A percentile compares a stretch with the other conserved stretches of the same genome.
phyloP scores from a whole-genome alignment of 2,113 vertebrate genomes.

The Cyanocitta stelleri region DNA sequence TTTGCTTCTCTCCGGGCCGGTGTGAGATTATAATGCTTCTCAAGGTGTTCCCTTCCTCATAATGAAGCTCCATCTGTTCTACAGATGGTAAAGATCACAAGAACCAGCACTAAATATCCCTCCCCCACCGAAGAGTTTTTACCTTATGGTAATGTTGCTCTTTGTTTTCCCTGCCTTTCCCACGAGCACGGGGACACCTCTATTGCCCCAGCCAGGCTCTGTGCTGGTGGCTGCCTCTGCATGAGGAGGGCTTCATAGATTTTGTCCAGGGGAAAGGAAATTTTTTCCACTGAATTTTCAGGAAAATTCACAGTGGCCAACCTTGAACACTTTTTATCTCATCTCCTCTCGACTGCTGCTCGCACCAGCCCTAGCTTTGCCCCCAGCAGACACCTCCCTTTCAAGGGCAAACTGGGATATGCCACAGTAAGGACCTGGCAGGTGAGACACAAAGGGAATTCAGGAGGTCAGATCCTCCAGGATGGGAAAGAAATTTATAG shows the following conservation, averaged over 20 bases:
- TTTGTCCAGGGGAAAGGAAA: neutral
- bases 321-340: neutral
- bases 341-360: neutral
- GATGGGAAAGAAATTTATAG: neutral
- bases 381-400: neutral
- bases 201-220: neutral
- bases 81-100: conserved; percentile 66
- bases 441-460: neutral
- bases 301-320: neutral
- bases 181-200: neutral
- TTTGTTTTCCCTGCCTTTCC: conserved; percentile 48
- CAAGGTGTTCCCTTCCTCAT: conserved; percentile 64
- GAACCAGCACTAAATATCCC: conserved; percentile 59
- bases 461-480: neutral
- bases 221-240: neutral
- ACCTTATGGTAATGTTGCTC: conserved; percentile 48
- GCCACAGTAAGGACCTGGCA: neutral
- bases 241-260: neutral
- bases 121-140: conserved; percentile 50
- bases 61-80: conserved; percentile 67
- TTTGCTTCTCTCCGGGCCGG: conserved; percentile 40
- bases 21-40: conserved; percentile 61
- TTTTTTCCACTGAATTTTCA: neutral
- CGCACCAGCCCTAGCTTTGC: neutral
- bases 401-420: neutral